A percentile compares a stretch with the other conserved stretches of the same genome.
Conservation (phyloP, 1,140 invertebrate genomes). For the Drosophila leontia region DNA sequence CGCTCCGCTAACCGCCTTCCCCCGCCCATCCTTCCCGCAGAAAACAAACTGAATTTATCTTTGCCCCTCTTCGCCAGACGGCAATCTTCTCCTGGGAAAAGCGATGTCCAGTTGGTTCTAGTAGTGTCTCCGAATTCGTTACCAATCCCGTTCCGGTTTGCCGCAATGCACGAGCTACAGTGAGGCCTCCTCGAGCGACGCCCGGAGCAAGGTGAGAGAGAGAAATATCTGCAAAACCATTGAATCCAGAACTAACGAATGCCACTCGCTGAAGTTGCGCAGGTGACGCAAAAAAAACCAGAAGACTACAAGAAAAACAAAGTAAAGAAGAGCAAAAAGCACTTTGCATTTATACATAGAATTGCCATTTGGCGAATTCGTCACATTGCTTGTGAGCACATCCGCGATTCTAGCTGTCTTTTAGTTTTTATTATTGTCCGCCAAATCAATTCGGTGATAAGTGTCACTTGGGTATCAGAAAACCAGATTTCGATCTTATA, state of each 20-base stretch:
- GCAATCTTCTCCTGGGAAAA: slow-evolving; percentile 1
- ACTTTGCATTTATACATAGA: slow-evolving; percentile 37
- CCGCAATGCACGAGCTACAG: slow-evolving; percentile 19
- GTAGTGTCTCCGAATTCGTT: slow-evolving; percentile 1
- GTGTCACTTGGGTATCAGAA: neutral
- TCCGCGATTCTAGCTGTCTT: slow-evolving; percentile 4
- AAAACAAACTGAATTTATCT: slow-evolving; percentile 14
- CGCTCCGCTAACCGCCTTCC: neutral
- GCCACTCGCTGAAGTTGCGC: slow-evolving; percentile 42
- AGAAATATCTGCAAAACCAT: slow-evolving; percentile 13
- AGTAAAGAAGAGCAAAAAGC: slow-evolving; percentile 12
- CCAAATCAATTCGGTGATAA: neutral
- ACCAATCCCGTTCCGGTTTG: slow-evolving; percentile 3
- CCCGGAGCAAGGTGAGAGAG: slow-evolving; percentile 18
- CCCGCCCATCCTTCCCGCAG: neutral
- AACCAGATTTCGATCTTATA: no score
- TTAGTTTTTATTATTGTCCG: neutral
- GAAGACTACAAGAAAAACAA: slow-evolving; percentile 2
- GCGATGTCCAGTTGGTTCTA: neutral
- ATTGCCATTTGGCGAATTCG: slow-evolving; percentile 27
- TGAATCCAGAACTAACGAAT: slow-evolving; percentile 12
- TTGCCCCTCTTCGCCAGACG: slow-evolving; percentile 18
- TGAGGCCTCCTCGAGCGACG: slow-evolving; percentile 16
- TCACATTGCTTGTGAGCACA: slow-evolving; percentile 23
- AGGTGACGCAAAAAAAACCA: slow-evolving; percentile 32